phyloP scores from a whole-genome alignment of 2,888 invertebrate species.

The Drosophila glabriapex region DNA sequence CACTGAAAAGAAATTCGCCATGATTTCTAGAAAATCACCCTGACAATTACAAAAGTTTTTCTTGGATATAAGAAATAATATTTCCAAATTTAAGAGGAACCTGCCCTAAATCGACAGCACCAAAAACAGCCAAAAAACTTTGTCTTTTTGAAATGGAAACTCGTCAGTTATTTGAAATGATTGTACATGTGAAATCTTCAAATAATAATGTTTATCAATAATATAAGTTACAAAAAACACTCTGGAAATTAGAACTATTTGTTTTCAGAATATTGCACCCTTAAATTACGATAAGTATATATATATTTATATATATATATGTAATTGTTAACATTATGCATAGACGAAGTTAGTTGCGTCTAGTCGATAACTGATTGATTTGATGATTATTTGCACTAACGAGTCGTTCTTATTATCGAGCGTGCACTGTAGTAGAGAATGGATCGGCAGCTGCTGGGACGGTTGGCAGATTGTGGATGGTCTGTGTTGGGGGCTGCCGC shows the following conservation, averaged over 20 bases:
- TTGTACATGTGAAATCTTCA: no score
- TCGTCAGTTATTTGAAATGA: no score
- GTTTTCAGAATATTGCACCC: no score
- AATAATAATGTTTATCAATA: no score
- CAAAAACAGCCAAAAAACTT: background rate
- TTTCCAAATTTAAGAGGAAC: background rate
- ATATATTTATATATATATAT: no score
- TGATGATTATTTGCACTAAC: background rate
- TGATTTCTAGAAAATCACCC: background rate
- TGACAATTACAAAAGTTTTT: background rate
- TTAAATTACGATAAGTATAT: no score
- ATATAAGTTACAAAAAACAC: no score
- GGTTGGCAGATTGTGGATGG: background rate
- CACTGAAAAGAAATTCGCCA: background rate
- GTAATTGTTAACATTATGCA: background rate
- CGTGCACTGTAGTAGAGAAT: background rate
- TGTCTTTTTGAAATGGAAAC: no score
- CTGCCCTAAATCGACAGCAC: background rate
- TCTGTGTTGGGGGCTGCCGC: background rate
- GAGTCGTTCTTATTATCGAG: background rate
- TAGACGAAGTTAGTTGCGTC: background rate
- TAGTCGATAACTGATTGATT: background rate
- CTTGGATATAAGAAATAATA: background rate
- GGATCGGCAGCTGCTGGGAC: background rate
- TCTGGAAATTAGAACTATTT: no score